Evolutionary conservation across 2,113 vertebrate genomes (phyloP).

Genomic region (Motacilla tschutschensis): DNA sequence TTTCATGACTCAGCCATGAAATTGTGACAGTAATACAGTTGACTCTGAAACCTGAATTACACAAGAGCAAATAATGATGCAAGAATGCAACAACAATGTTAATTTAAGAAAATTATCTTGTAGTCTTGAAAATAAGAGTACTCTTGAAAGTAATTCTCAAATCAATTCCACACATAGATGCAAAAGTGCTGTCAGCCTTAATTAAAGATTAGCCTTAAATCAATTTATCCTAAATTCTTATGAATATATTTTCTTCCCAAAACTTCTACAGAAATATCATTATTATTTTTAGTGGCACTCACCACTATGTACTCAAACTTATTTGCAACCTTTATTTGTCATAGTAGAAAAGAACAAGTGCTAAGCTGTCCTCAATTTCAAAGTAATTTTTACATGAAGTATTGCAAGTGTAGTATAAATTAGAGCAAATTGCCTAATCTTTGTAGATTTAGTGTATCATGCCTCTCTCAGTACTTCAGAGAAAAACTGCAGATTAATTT

Average conservation of each 20-base stretch:
- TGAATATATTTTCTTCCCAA: not conserved
- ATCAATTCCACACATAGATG: not conserved
- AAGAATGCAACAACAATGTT: not conserved
- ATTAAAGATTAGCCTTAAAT: not conserved
- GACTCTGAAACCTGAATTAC: not conserved
- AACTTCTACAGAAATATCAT: not conserved
- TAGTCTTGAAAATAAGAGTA: not conserved
- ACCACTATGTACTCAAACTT: not conserved
- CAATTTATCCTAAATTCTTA: not conserved
- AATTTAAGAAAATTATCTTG: not conserved
- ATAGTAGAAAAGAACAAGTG: not conserved
- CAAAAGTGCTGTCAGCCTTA: not conserved
- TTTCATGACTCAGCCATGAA: constrained; percentile 24
- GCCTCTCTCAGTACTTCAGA: not conserved
- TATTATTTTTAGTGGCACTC: not conserved
- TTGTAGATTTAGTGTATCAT: not conserved
- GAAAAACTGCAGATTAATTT: not conserved
- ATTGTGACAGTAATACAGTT: not conserved
- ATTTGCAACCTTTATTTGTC: not conserved
- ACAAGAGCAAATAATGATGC: not conserved
- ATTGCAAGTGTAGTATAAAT: not conserved
- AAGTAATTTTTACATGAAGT: not conserved
- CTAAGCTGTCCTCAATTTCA: not conserved
- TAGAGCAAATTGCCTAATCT: not conserved
- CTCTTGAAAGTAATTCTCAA: not conserved